Conservation (phyloP, 2,888 invertebrate genomes). For the Ctenicera cuprea region DNA sequence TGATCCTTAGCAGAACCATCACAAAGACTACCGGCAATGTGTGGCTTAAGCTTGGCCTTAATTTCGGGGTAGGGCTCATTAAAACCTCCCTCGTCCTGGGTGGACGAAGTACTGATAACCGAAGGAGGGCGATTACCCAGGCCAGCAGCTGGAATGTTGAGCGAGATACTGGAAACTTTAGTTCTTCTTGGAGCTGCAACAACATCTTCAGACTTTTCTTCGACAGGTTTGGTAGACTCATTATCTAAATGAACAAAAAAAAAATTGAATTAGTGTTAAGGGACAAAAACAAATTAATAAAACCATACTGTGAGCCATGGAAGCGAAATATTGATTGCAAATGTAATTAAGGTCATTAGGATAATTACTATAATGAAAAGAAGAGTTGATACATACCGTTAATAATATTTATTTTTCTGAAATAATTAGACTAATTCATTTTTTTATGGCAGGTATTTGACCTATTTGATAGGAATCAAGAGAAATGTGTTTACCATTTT, state of each 20-base stretch:
- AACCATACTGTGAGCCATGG: too few relatives aligned
- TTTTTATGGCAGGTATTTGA: conserved; percentile 1
- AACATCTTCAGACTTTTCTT: conserved; percentile 66
- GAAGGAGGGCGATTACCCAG: conserved; percentile 80
- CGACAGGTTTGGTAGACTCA: conserved; percentile 60
- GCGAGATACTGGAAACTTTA: conserved; percentile 77
- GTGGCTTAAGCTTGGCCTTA: conserved; percentile 74
- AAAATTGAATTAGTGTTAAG: too few relatives aligned
- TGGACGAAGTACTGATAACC: conserved; percentile 77
- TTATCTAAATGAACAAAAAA: conserved; percentile 61
- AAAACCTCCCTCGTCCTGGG: conserved; percentile 81
- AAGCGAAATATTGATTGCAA: not conserved
- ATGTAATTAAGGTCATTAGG: not conserved
- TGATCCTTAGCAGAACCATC: conserved; percentile 30
- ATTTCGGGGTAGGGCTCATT: conserved; percentile 84
- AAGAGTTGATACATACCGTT: not conserved
- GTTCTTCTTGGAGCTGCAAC: conserved; percentile 72
- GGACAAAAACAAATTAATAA: conserved; percentile 1
- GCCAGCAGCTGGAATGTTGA: conserved; percentile 80
- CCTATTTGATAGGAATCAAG: too few relatives aligned
- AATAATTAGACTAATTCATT: not conserved
- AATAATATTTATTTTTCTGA: too few relatives aligned
- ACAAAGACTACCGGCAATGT: conserved; percentile 54
- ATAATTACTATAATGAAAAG: too few relatives aligned
- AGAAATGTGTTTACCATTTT: not conserved